phyloP scores from a whole-genome alignment of 2,113 vertebrate genomes.

The Thermophis baileyi region DNA sequence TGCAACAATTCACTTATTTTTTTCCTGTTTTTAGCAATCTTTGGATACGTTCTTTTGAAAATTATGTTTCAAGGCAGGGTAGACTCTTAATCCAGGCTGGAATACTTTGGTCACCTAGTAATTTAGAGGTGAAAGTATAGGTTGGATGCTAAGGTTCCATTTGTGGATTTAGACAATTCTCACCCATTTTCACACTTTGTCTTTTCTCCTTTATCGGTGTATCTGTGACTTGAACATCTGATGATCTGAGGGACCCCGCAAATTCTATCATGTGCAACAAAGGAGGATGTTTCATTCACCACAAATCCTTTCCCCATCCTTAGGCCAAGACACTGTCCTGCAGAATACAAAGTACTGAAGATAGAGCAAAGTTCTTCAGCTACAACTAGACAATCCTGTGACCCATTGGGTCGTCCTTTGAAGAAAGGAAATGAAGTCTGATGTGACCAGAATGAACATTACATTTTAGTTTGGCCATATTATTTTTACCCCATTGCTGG shows the following conservation, averaged over 20 bases:
- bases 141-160: neutral
- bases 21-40: neutral
- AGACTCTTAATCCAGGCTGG: no score
- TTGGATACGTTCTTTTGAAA: neutral
- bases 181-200: neutral
- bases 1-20: neutral
- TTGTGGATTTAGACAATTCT: neutral
- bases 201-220: neutral
- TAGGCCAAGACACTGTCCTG: neutral
- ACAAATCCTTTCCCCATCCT: constrained; percentile 11
- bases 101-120: neutral
- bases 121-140: neutral
- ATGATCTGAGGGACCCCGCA: constrained; percentile 32
- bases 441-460: no score
- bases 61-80: neutral
- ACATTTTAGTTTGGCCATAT: neutral
- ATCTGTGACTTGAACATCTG: constrained; percentile 34
- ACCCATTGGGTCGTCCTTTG: no score
- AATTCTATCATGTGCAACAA: constrained; percentile 41
- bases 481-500: neutral
- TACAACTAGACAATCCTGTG: no score
- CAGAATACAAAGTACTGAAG: neutral
- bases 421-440: no score
- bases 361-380: neutral
- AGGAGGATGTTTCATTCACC: neutral